Conservation (phyloP, 2,888 invertebrate species). For the Orthosia cruda region DNA sequence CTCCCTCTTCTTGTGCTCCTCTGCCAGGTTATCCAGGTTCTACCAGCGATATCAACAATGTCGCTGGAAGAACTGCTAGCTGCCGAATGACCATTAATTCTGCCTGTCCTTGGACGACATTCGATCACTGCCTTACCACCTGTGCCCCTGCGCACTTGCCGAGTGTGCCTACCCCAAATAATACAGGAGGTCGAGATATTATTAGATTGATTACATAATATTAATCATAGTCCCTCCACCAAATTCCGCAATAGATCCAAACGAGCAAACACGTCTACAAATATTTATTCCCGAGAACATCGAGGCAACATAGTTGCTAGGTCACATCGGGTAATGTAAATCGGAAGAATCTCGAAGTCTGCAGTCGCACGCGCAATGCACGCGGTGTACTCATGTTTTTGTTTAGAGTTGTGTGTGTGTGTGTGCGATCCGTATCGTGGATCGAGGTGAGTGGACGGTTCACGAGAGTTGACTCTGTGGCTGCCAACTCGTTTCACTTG, state of each 20-base stretch:
- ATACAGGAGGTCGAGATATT: too few species aligned
- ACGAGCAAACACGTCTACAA: neutral
- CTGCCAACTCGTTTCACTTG: slow-evolving; percentile 12
- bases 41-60: too few species aligned
- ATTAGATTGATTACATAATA: too few species aligned
- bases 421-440: slow-evolving; percentile 27
- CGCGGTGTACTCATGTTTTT: slow-evolving; percentile 45
- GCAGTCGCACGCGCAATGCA: slow-evolving; percentile 57
- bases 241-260: neutral
- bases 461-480: slow-evolving; percentile 6
- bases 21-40: too few species aligned
- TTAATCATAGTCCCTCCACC: too few species aligned
- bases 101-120: too few species aligned
- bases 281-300: neutral
- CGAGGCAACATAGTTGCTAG: slow-evolving; percentile 34
- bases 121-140: too few species aligned
- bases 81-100: too few species aligned
- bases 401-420: slow-evolving; percentile 22
- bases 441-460: slow-evolving; percentile 10
- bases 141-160: too few species aligned
- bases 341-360: slow-evolving; percentile 50
- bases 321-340: slow-evolving; percentile 32
- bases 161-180: too few species aligned
- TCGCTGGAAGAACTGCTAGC: too few species aligned
- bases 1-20: too few species aligned